Conservation (phyloP, 1,140 invertebrate genomes). For the Stenopsyche tienmushanensis region DNA sequence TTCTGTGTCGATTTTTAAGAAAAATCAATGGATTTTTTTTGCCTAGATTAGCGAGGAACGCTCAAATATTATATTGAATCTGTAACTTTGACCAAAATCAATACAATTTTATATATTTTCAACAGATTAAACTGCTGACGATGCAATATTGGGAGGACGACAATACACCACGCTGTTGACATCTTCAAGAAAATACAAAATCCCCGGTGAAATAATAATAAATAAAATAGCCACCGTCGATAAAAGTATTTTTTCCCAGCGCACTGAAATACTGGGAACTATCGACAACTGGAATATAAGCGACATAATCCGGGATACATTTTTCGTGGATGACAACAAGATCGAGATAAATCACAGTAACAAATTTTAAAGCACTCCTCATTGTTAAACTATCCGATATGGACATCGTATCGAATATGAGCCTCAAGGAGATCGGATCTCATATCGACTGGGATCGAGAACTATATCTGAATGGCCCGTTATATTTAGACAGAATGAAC, state of each 20-base stretch:
- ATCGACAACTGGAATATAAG: conserved; percentile 14
- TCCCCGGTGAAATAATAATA: conserved; percentile 17
- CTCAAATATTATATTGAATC: too few relatives aligned
- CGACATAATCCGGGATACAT: conserved; percentile 26
- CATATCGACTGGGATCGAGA: conserved; percentile 25
- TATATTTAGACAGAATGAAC: conserved; percentile 32
- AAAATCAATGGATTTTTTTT: too few relatives aligned
- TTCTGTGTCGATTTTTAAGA: too few relatives aligned
- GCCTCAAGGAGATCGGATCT: conserved; percentile 25
- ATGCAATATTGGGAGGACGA: conserved; percentile 25
- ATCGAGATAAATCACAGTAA: conserved; percentile 14
- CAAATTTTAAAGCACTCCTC: conserved; percentile 8
- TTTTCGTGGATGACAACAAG: conserved; percentile 7
- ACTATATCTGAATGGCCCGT: conserved; percentile 20
- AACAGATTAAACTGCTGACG: conserved; percentile 31
- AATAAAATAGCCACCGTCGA: conserved; percentile 19
- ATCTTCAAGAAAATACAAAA: conserved; percentile 2
- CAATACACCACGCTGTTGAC: conserved; percentile 18
- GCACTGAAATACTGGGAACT: conserved; percentile 6
- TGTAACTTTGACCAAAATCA: too few relatives aligned
- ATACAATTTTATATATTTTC: conserved; percentile 16
- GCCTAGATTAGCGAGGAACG: too few relatives aligned
- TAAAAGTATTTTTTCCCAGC: conserved; percentile 5
- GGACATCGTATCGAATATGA: conserved; percentile 6
- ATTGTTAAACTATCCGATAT: conserved; percentile 14